A percentile compares a stretch with the other conserved stretches of the same genome.
phyloP scores from a whole-genome alignment of 2,888 invertebrate species.

The Drosophila peninsularis region DNA sequence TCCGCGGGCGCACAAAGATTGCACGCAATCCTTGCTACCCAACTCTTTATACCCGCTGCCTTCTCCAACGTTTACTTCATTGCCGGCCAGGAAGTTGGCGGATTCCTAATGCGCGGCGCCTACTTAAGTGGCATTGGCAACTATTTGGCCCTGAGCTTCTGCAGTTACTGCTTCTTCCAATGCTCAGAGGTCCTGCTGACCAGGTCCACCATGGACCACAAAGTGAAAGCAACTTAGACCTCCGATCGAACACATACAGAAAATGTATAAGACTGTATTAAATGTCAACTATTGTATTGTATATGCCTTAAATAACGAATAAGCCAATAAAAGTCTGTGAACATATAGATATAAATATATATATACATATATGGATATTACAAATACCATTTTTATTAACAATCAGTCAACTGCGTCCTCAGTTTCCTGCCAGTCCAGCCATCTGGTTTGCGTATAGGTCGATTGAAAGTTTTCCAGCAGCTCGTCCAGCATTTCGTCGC shows the following conservation, averaged over 20 bases:
- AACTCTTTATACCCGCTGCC: conserved; percentile 91
- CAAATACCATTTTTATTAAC: conserved; percentile 1
- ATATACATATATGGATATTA: background rate
- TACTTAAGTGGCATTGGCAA: conserved; percentile 81
- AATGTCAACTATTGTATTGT: conserved; percentile 9
- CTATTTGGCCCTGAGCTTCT: conserved; percentile 81
- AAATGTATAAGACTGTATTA: conserved; percentile 8
- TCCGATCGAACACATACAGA: background rate
- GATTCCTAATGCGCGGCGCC: conserved; percentile 88
- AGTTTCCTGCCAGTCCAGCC: conserved; percentile 73
- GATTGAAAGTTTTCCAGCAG: conserved; percentile 82
- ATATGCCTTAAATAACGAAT: conserved; percentile 12
- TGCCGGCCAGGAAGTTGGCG: conserved; percentile 90
- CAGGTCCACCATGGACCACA: conserved; percentile 15
- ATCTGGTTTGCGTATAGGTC: conserved; percentile 83
- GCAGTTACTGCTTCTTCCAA: conserved; percentile 84
- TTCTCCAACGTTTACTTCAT: conserved; percentile 96
- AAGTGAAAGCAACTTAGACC: conserved; percentile 33
- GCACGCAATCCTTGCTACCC: conserved; percentile 89
- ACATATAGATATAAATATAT: background rate
- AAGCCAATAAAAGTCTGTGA: conserved; percentile 20
- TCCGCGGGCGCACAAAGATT: conserved; percentile 87
- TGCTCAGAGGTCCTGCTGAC: conserved; percentile 79
- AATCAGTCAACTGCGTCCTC: conserved; percentile 16
- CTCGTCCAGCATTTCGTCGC: conserved; percentile 81